Conservation (phyloP, 53 echinoderm and acorn worm genomes). For the Antedon mediterranea region DNA sequence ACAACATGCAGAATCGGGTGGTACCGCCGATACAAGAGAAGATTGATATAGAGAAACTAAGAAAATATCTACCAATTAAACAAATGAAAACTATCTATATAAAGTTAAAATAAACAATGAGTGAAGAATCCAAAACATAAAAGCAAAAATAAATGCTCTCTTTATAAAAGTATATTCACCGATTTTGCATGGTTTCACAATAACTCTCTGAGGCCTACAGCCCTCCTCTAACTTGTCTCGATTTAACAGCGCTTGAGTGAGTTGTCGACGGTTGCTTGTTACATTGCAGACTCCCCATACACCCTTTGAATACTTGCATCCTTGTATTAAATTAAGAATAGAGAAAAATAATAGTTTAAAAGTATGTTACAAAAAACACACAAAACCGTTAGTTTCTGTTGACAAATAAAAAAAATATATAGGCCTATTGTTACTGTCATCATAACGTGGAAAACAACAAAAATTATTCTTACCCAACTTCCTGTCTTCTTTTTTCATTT, state of each 20-base stretch:
- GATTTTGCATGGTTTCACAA: neutral
- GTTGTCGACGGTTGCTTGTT: neutral
- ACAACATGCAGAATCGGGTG: no score
- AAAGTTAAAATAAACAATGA: no score
- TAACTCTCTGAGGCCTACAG: neutral
- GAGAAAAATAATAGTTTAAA: neutral
- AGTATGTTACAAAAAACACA: neutral
- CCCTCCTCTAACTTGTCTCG: neutral
- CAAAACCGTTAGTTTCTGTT: neutral
- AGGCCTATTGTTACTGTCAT: neutral
- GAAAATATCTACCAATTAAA: no score
- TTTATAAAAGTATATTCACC: neutral
- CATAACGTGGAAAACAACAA: neutral
- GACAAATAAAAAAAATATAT: neutral
- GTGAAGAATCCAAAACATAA: no score
- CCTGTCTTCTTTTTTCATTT: neutral
- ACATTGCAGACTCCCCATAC: neutral
- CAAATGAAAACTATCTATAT: no score
- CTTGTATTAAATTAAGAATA: neutral
- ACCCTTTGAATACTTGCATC: neutral
- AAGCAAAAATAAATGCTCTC: neutral
- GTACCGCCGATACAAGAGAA: no score
- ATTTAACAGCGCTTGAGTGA: neutral
- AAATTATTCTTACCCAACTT: neutral
- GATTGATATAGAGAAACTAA: no score